Evolutionary conservation across 1,140 invertebrate species (phyloP).

Genomic region (Eriocheir sinensis): DNA sequence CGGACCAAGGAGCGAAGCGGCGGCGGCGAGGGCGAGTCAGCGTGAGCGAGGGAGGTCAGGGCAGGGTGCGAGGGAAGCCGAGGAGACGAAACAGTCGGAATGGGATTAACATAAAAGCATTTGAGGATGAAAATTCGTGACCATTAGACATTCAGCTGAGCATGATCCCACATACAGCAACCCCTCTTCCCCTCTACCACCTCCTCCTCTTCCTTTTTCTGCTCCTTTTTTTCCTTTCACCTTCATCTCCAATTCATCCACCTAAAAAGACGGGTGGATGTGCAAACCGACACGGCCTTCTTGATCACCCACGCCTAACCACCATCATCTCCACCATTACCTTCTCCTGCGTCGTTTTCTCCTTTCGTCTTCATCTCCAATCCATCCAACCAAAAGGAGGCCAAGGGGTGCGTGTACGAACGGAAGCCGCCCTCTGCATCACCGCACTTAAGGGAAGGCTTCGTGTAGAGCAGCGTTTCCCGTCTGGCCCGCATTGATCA

Average conservation of each 20-base stretch:
- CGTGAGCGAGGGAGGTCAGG: not conserved
- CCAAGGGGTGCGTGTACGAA: too few species aligned
- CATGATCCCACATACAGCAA: not conserved
- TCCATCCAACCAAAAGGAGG: too few species aligned
- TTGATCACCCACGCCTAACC: not conserved
- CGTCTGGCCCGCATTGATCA: not conserved
- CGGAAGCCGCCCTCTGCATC: too few species aligned
- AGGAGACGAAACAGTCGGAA: not conserved
- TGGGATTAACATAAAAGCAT: constrained; percentile 26
- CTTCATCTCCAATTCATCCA: too few species aligned
- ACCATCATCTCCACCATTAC: too few species aligned
- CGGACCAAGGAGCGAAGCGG: not conserved
- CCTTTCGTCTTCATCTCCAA: too few species aligned
- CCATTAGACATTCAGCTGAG: not conserved
- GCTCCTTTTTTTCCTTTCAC: not conserved
- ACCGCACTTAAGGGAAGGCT: too few species aligned
- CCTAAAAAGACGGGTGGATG: not conserved
- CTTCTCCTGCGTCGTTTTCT: too few species aligned
- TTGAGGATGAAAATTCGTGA: constrained; percentile 2
- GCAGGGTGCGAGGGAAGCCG: not conserved
- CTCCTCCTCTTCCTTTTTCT: too few species aligned
- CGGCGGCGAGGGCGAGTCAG: not conserved
- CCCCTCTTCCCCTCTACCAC: too few species aligned
- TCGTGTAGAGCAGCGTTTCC: not conserved
- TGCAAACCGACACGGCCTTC: not conserved